Conservation (phyloP, 2,888 invertebrate species). For the Atethmia centrago region DNA sequence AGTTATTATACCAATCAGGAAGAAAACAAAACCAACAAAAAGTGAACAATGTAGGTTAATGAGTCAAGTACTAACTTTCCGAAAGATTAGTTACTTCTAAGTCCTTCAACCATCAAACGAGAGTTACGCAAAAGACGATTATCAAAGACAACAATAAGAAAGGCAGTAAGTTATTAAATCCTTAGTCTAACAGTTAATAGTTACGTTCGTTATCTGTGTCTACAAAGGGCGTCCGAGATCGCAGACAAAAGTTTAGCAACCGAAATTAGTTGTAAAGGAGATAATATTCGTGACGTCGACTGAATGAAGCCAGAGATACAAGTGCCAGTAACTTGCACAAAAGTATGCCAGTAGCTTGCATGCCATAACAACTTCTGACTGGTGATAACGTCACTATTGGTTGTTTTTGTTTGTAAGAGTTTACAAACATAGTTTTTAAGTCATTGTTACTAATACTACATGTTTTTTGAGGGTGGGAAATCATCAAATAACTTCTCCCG, state of each 20-base stretch:
- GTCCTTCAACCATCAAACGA: slow-evolving; percentile 8
- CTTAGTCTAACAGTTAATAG: slow-evolving; percentile 54
- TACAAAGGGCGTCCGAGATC: slow-evolving; percentile 65
- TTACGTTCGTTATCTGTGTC: slow-evolving; percentile 56
- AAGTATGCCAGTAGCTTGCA: not conserved
- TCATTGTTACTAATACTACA: no score
- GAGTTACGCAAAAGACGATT: slow-evolving; percentile 38
- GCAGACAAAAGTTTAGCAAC: slow-evolving; percentile 69
- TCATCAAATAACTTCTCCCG: no score
- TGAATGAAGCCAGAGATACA: not conserved
- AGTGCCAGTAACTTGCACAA: not conserved
- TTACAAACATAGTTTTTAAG: no score
- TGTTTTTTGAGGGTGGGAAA: no score
- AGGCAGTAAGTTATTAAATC: slow-evolving; percentile 54
- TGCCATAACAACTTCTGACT: not conserved
- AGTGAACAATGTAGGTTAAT: not conserved
- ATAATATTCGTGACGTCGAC: slow-evolving; percentile 67
- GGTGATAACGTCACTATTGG: not conserved
- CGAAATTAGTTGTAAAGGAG: slow-evolving; percentile 72
- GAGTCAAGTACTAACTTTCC: not conserved
- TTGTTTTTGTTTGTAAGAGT: no score
- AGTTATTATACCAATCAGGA: not conserved
- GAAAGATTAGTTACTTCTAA: not conserved
- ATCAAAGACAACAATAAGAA: slow-evolving; percentile 50
- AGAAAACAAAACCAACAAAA: not conserved